These are phyloP conservation scores for Microcebus tavaratra DNA, from an alignment of 2,113 vertebrate species.

Conservation along the genomic window DNA sequence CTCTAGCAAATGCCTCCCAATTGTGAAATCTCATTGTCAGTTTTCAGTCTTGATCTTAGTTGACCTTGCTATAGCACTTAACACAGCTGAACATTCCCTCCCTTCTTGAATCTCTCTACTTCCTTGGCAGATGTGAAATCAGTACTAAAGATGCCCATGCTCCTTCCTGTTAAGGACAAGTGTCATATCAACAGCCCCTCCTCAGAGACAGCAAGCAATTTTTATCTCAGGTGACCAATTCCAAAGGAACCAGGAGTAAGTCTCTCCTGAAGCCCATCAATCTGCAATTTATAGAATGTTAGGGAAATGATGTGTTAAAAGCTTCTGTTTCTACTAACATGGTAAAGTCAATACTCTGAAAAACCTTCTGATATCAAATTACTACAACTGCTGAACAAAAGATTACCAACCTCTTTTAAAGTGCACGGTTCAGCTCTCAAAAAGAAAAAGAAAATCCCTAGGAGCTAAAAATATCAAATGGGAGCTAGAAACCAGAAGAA, in stretches of 20 bases:
- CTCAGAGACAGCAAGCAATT: background rate
- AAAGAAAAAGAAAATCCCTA: background rate
- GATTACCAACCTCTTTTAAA: constrained; percentile 1
- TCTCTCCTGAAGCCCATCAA: background rate
- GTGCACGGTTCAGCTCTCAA: background rate
- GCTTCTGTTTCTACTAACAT: background rate
- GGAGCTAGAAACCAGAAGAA: constrained; percentile 18
- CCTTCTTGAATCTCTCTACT: background rate
- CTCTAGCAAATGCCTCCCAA: background rate
- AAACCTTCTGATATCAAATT: background rate
- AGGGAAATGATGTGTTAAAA: background rate
- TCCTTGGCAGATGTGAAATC: background rate
- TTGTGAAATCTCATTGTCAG: constrained; percentile 50
- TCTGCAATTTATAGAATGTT: background rate
- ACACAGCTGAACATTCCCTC: background rate
- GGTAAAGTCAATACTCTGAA: background rate
- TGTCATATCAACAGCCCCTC: background rate
- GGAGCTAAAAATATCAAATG: background rate
- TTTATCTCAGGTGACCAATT: background rate
- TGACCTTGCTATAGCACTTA: constrained; percentile 15
- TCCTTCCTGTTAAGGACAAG: background rate
- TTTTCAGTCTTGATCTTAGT: background rate
- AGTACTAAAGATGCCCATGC: background rate
- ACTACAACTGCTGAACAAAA: constrained; percentile 37
- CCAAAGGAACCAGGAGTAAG: background rate